A percentile compares a stretch with the other conserved stretches of the same genome.
phyloP scores from a whole-genome alignment of 2,888 invertebrate species.

The Ichneumoninae sp. region DNA sequence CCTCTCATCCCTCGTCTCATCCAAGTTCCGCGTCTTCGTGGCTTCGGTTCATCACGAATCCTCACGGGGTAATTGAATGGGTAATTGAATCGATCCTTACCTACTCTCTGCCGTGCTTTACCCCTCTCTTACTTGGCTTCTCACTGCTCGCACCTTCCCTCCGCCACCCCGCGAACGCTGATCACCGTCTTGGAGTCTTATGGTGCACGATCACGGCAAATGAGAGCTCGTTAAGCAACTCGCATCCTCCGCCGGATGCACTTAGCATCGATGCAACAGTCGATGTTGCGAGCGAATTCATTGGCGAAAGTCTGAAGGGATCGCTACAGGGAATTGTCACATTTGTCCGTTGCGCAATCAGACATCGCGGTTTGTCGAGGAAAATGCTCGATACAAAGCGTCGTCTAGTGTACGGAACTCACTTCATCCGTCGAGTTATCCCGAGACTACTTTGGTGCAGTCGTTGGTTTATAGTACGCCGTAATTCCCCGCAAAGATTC shows the following conservation, averaged over 20 bases:
- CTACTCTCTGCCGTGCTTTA: constrained; percentile 61
- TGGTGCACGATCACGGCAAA: constrained; percentile 79
- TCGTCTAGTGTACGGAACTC: background rate
- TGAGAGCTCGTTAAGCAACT: constrained; percentile 73
- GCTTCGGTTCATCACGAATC: constrained; percentile 71
- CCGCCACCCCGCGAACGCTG: constrained; percentile 28
- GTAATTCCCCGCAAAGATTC: background rate
- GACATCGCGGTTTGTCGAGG: too few species aligned
- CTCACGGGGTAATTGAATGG: constrained; percentile 78
- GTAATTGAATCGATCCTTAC: constrained; percentile 81
- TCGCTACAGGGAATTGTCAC: background rate
- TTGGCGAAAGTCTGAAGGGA: constrained; percentile 34
- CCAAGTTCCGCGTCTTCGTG: constrained; percentile 69
- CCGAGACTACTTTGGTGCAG: background rate
- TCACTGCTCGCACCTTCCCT: constrained; percentile 21
- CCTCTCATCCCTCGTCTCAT: constrained; percentile 61
- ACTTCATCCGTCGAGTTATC: background rate
- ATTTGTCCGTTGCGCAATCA: background rate
- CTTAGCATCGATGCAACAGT: constrained; percentile 42
- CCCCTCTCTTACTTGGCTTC: constrained; percentile 46
- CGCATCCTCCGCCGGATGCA: constrained; percentile 58
- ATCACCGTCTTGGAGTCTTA: constrained; percentile 72
- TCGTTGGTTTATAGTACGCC: constrained; percentile 4
- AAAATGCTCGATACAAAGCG: background rate
- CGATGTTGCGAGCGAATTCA: constrained; percentile 53